phyloP scores from a whole-genome alignment of 2,888 invertebrate genomes.

The Eumerus sabulonum region DNA sequence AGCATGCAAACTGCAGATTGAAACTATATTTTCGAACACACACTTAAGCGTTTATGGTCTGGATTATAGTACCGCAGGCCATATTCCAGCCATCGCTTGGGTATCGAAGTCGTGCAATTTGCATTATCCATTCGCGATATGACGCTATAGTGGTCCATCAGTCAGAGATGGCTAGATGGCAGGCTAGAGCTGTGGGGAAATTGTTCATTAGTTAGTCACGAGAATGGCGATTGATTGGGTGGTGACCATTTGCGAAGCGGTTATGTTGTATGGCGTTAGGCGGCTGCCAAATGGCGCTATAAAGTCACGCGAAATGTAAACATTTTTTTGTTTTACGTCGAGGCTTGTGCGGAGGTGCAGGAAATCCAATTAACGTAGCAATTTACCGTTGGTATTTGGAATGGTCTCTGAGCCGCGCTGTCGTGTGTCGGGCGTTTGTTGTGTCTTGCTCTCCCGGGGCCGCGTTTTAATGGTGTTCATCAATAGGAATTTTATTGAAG shows the following conservation, averaged over 20 bases:
- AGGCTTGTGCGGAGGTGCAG: constrained; percentile 30
- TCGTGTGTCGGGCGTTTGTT: too few relatives aligned
- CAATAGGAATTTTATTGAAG: constrained; percentile 19
- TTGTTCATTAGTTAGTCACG: constrained; percentile 62
- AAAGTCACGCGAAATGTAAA: constrained; percentile 56
- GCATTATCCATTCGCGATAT: constrained; percentile 36
- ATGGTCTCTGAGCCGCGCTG: background rate
- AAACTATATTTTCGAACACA: constrained; percentile 31
- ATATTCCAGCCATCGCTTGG: constrained; percentile 39
- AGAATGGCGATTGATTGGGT: constrained; percentile 39
- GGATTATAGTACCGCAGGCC: constrained; percentile 37
- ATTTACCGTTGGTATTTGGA: constrained; percentile 47
- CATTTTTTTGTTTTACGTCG: constrained; percentile 19
- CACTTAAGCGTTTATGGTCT: constrained; percentile 8
- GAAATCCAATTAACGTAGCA: constrained; percentile 64
- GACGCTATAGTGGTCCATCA: constrained; percentile 54
- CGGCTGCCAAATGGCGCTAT: constrained; percentile 53
- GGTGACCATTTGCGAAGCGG: constrained; percentile 37
- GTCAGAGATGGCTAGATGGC: constrained; percentile 16
- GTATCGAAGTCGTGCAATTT: constrained; percentile 40
- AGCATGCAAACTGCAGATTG: constrained; percentile 38
- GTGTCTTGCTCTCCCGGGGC: too few relatives aligned
- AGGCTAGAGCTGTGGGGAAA: constrained; percentile 28
- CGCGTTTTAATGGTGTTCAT: constrained; percentile 17
- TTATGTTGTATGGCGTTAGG: constrained; percentile 25